Evolutionary conservation across 2,113 vertebrate species (phyloP), one percentile per base, ranked within the genome.

Genomic region (Anguilla japonica): DNA sequence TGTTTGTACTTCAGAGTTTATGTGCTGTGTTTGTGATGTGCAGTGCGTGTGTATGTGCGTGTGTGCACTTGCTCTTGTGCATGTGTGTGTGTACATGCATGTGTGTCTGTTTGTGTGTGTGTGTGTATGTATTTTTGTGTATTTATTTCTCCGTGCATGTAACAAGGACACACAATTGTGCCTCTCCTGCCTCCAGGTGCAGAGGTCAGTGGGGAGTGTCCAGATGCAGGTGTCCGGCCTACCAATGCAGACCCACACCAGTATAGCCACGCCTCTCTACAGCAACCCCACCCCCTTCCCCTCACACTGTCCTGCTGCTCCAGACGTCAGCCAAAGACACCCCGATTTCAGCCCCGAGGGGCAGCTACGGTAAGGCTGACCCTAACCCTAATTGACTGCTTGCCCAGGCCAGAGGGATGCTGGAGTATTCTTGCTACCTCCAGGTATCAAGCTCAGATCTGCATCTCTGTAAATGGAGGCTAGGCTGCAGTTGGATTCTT

Each of bases 231-330:
- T 93, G 0, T 90, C 91, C 0, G 92, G 93, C 87, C 84, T 96
- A 85, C 94, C 95, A 0, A 88, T 93, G 85, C 96, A 96, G 91
- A 91, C 95, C 1, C 94, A 93, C 87, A 92, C 92, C 0, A 94
- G 92, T 78, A 82, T 96, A 85, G 94, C 96, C 0, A 89, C 95
- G 91, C 94, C 97, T 6, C 93, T 97, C 87, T 97, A 94, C 92
- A 96, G 90, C 92, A 96, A 94, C 89, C 93, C 95, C 71, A 79
- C 96, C 95, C 93, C 94, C 90, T 96, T 97, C 89, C 92, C 96
- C 0, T 96, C 84, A 90, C 92, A 93, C 26, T 89, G 0, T 88
- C 88, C 20, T 22, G 2, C 86, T 57, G 18, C 86, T 0, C 0
- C 92, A 7, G 96, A 96, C 0, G 4, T 93, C 85, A 92, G 92